Percentiles rank a stretch among this genome's conserved stretches.
These are phyloP conservation scores for Sorex maritimensis DNA, from an alignment of 2,797 vertebrate genomes.

Conservation along the genomic window DNA sequence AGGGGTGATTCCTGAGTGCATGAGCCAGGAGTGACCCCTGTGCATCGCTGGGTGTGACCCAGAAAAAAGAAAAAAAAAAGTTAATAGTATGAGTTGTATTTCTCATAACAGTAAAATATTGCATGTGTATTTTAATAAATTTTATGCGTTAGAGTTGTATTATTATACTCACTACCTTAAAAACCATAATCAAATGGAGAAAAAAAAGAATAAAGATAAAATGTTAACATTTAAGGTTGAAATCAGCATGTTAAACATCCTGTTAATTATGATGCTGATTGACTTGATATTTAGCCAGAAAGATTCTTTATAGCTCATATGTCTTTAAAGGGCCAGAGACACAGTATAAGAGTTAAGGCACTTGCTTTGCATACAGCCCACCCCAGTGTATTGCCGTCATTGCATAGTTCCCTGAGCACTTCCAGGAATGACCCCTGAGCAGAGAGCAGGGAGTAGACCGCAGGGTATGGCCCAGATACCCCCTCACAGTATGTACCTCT, in stretches of 20 bases:
- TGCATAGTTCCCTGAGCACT: no score
- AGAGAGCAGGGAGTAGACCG: no score
- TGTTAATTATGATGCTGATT: background rate
- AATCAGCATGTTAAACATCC: background rate
- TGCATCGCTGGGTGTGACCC: no score
- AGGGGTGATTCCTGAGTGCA: no score
- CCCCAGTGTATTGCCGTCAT: no score
- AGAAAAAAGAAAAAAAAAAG: background rate
- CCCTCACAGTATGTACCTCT: background rate
- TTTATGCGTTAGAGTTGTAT: background rate
- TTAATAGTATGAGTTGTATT: background rate
- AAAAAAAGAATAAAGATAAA: background rate
- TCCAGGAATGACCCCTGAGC: no score
- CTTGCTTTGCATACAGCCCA: no score
- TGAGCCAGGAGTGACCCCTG: no score
- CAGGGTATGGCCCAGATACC: no score
- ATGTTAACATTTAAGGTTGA: background rate
- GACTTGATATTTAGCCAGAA: background rate
- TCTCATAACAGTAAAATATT: background rate
- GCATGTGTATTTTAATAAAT: background rate
- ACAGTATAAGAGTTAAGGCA: background rate
- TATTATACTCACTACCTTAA: background rate
- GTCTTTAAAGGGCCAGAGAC: slow-evolving; percentile 13
- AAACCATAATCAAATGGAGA: slow-evolving; percentile 16
- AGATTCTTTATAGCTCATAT: slow-evolving; percentile 37